Evolutionary conservation across 2,888 invertebrate species (phyloP).

Genomic region (Trissoscelio sp.): DNA sequence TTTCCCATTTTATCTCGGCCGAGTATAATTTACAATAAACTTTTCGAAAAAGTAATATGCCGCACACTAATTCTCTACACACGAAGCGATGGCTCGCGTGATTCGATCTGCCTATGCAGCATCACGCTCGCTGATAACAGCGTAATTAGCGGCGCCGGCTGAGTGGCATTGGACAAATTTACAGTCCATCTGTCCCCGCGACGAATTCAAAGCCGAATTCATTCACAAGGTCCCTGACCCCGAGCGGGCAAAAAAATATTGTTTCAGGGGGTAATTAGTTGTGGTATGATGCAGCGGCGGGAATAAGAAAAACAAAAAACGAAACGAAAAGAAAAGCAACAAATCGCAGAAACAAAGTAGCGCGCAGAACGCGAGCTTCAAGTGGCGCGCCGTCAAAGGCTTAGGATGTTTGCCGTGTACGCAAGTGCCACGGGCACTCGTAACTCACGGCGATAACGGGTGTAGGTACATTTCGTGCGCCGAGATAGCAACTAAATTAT

Average conservation of each 20-base stretch:
- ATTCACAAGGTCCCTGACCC: conserved; percentile 16
- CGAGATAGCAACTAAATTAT: conserved; percentile 63
- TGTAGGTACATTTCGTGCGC: conserved; percentile 49
- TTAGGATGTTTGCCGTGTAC: conserved; percentile 59
- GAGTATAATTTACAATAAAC: background rate
- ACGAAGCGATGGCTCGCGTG: conserved; percentile 47
- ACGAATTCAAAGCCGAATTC: conserved; percentile 26
- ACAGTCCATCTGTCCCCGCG: conserved; percentile 24
- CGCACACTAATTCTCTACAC: conserved; percentile 13
- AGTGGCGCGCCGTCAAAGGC: conserved; percentile 59
- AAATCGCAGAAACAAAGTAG: conserved; percentile 42
- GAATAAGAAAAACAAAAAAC: too few species aligned
- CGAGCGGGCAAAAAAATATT: conserved; percentile 23
- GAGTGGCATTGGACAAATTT: conserved; percentile 53
- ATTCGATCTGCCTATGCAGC: conserved; percentile 52
- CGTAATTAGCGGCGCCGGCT: conserved; percentile 43
- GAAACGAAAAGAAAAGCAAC: conserved; percentile 29
- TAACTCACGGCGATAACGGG: conserved; percentile 64
- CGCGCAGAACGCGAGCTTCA: conserved; percentile 40
- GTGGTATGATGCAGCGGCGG: conserved; percentile 2
- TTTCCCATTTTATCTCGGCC: too few species aligned
- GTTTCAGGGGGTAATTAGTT: conserved; percentile 44
- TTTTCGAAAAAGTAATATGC: conserved; percentile 27
- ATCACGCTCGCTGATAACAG: conserved; percentile 57
- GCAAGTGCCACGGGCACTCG: conserved; percentile 61